Conservation (phyloP, 2,888 invertebrate species). For the Chorisops tibialis region DNA sequence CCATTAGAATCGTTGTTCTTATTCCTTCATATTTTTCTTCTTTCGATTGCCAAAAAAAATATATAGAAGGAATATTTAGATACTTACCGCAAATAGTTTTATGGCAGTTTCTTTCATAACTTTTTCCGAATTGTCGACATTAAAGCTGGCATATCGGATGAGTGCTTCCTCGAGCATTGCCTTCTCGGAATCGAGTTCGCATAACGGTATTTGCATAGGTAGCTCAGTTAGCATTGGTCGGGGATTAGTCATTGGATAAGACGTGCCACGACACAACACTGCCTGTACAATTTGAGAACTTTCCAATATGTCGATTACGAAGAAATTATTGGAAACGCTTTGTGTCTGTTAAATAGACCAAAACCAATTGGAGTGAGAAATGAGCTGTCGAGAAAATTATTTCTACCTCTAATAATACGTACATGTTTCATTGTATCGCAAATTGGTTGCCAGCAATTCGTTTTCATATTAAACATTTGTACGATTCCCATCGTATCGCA, state of each 20-base stretch:
- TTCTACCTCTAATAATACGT: no score
- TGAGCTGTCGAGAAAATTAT: background rate
- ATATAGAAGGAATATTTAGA: background rate
- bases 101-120: slow-evolving; percentile 74
- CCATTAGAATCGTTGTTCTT: background rate
- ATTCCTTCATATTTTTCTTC: background rate
- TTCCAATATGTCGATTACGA: slow-evolving; percentile 76
- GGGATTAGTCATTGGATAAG: slow-evolving; percentile 83
- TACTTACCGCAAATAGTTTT: slow-evolving; percentile 81
- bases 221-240: slow-evolving; percentile 78
- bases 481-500: slow-evolving; percentile 76
- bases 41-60: background rate
- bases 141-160: slow-evolving; percentile 62
- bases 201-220: slow-evolving; percentile 71
- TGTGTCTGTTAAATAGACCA: slow-evolving; percentile 52
- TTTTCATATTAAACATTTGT: slow-evolving; percentile 65
- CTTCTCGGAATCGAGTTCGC: slow-evolving; percentile 76
- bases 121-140: slow-evolving; percentile 63
- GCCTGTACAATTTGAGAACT: slow-evolving; percentile 72
- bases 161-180: slow-evolving; percentile 74
- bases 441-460: slow-evolving; percentile 76
- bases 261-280: slow-evolving; percentile 82
- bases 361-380: slow-evolving; percentile 11
- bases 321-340: slow-evolving; percentile 70
- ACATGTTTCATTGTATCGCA: slow-evolving; percentile 73